These are phyloP conservation scores for Tiaroga cobitis DNA, from an alignment of 2,797 vertebrate genomes.

Conservation along the genomic window DNA sequence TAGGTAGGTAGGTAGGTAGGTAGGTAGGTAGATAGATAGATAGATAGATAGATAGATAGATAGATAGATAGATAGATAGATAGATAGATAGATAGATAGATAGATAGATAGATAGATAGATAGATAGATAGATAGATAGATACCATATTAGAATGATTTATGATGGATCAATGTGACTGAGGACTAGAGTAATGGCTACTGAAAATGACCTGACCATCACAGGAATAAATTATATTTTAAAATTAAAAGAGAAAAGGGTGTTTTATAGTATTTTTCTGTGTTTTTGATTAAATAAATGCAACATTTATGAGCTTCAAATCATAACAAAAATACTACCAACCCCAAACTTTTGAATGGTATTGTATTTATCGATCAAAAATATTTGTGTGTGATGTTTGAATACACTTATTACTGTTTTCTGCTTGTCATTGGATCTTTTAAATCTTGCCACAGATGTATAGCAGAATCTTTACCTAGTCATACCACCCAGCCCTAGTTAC, in stretches of 20 bases:
- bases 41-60: too few species aligned
- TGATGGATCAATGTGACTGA: too few species aligned
- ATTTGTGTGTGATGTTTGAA: not conserved
- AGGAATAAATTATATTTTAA: not conserved
- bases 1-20: too few species aligned
- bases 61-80: too few species aligned
- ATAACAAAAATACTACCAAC: not conserved
- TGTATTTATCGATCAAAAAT: not conserved
- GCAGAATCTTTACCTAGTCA: not conserved
- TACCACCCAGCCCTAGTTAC: not conserved
- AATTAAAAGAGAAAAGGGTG: not conserved
- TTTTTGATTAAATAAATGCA: not conserved
- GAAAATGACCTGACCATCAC: too few species aligned
- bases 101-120: too few species aligned
- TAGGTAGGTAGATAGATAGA: too few species aligned
- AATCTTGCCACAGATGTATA: not conserved
- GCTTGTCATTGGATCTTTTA: not conserved
- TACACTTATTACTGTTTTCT: not conserved
- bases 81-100: too few species aligned
- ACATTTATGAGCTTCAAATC: not conserved
- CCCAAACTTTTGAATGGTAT: not conserved
- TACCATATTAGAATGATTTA: too few species aligned
- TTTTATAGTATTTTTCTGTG: not conserved
- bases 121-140: too few species aligned
- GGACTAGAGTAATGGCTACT: too few species aligned